These are phyloP conservation scores for Rana temporaria DNA, from an alignment of 2,113 vertebrate species.

Conservation along the genomic window DNA sequence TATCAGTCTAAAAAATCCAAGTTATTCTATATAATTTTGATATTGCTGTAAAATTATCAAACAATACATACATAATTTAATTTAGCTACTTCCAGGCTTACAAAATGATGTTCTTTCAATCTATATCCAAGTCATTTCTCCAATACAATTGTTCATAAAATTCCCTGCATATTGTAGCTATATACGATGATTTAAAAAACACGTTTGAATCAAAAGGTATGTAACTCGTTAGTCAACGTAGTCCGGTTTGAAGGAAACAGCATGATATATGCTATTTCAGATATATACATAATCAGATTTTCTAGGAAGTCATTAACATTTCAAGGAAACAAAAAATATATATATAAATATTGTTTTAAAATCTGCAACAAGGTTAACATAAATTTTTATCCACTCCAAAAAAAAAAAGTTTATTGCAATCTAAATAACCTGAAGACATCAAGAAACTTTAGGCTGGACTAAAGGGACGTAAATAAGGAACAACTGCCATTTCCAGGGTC, in stretches of 20 bases:
- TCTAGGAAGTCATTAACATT: conserved; percentile 10
- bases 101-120: conserved; percentile 36
- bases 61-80: conserved; percentile 1
- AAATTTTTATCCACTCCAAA: not conserved
- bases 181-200: conserved; percentile 24
- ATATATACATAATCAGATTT: conserved; percentile 18
- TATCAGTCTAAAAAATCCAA: not conserved
- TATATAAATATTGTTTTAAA: not conserved
- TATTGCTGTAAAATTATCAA: conserved; percentile 10
- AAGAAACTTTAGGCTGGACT: not conserved
- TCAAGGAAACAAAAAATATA: not conserved
- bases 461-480: not conserved
- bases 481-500: conserved; percentile 4
- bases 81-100: not conserved
- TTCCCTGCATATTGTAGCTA: not conserved
- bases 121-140: not conserved
- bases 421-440: conserved; percentile 17
- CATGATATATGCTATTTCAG: conserved; percentile 13
- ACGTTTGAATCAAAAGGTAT: not conserved
- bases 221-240: not conserved
- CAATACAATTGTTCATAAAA: conserved; percentile 3
- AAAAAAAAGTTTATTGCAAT: conserved; percentile 5
- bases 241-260: not conserved
- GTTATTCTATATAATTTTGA: conserved; percentile 8
- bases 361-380: not conserved